Evolutionary conservation across 1,140 invertebrate species (phyloP).

Genomic region (Habropoda laboriosa): DNA sequence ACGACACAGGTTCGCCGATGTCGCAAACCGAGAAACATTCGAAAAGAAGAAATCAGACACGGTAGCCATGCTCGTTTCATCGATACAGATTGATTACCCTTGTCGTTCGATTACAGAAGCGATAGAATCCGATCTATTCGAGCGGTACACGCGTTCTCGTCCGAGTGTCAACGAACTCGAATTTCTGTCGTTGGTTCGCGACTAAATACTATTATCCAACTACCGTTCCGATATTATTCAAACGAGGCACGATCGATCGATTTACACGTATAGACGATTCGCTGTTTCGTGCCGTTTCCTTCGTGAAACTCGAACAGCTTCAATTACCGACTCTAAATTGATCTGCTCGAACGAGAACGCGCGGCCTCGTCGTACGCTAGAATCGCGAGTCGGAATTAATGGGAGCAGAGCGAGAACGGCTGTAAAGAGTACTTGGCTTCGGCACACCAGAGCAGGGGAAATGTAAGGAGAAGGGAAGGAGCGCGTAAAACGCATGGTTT

Average conservation of each 20-base stretch:
- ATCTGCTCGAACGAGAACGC: background rate
- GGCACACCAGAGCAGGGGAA: no score
- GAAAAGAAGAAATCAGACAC: slow-evolving; percentile 1
- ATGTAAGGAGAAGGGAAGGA: background rate
- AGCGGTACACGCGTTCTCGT: background rate
- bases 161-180: slow-evolving; percentile 15
- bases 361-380: no score
- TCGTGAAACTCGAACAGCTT: background rate
- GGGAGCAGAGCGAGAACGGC: background rate
- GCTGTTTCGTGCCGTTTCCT: background rate
- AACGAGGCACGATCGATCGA: background rate
- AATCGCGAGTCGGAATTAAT: background rate
- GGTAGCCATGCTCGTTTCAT: background rate
- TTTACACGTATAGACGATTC: slow-evolving; percentile 8
- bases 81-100: slow-evolving; percentile 13
- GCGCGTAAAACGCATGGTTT: background rate
- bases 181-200: background rate
- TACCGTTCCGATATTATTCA: background rate
- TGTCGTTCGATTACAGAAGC: slow-evolving; percentile 19
- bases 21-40: background rate
- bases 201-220: background rate
- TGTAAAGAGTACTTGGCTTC: no score
- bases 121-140: slow-evolving; percentile 5
- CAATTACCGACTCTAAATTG: background rate
- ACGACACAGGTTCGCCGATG: no score